Evolutionary conservation across 2,888 invertebrate species (phyloP).

Genomic region (Cordylochernes scorpioides): DNA sequence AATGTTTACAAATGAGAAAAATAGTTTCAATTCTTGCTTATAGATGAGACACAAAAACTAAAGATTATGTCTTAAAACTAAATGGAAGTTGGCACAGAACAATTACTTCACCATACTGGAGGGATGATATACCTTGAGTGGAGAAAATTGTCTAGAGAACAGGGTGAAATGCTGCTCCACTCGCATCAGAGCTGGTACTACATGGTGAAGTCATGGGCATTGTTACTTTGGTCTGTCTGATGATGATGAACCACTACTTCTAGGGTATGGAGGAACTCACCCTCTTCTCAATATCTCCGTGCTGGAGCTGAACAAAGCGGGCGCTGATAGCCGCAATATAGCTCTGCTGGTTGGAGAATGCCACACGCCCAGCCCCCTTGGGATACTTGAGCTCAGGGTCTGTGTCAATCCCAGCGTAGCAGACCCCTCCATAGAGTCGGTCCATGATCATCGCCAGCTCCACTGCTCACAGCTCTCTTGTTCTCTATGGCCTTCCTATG

Average conservation of each 20-base stretch:
- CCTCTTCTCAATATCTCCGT: slow-evolving; percentile 92
- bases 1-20: too few relatives aligned
- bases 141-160: too few relatives aligned
- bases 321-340: slow-evolving; percentile 97
- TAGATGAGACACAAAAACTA: too few relatives aligned
- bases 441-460: slow-evolving; percentile 99
- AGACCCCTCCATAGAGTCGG: slow-evolving; percentile 86
- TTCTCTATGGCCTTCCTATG: too few relatives aligned
- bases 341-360: slow-evolving; percentile 94
- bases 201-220: neutral
- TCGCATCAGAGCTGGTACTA: too few relatives aligned
- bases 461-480: slow-evolving; percentile 37
- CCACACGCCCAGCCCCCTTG: slow-evolving; percentile 92
- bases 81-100: too few relatives aligned
- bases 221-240: neutral
- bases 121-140: too few relatives aligned
- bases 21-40: too few relatives aligned
- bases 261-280: slow-evolving; percentile 27
- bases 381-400: slow-evolving; percentile 98
- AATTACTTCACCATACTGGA: too few relatives aligned
- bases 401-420: slow-evolving; percentile 97
- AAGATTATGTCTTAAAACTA: too few relatives aligned
- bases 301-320: slow-evolving; percentile 88
- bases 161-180: too few relatives aligned
- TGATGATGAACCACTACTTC: neutral